Percentiles rank a stretch among this genome's conserved stretches.
These are phyloP conservation scores for Erebia epiphron DNA, from an alignment of 2,888 invertebrate species.

Conservation along the genomic window DNA sequence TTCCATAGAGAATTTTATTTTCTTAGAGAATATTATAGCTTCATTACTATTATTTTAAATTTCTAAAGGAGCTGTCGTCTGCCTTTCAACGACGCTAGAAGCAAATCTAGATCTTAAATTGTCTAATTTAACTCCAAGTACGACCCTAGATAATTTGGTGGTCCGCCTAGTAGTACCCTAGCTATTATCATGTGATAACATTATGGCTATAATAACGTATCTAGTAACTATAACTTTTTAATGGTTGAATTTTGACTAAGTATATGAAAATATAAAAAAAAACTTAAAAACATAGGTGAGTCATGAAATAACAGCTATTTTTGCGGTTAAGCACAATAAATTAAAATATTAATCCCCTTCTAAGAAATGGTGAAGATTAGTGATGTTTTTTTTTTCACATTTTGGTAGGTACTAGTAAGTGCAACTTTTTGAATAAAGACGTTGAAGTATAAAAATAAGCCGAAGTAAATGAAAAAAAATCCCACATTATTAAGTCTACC, in stretches of 20 bases:
- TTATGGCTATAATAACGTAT: slow-evolving; percentile 28
- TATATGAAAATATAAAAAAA: background rate
- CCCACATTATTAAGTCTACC: background rate
- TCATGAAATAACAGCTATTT: background rate
- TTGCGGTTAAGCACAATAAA: background rate
- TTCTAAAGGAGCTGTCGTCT: slow-evolving; percentile 3
- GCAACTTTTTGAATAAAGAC: slow-evolving; percentile 6
- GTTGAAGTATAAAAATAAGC: no score
- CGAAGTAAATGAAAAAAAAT: background rate
- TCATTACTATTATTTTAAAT: slow-evolving; percentile 3
- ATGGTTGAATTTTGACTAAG: slow-evolving; percentile 1
- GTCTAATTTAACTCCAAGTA: slow-evolving; percentile 25
- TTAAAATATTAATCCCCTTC: background rate
- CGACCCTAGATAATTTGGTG: slow-evolving; percentile 33
- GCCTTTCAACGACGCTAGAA: slow-evolving; percentile 24
- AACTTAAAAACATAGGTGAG: background rate
- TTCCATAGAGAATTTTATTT: slow-evolving; percentile 9
- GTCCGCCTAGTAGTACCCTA: slow-evolving; percentile 35
- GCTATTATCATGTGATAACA: slow-evolving; percentile 26
- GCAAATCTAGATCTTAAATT: slow-evolving; percentile 31
- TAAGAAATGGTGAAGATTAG: background rate
- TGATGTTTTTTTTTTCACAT: background rate
- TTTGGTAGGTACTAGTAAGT: background rate
- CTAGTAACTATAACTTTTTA: slow-evolving; percentile 17
- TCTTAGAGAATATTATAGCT: background rate